phyloP scores from a whole-genome alignment of 2,797 vertebrate genomes.

The Malurus splendens region DNA sequence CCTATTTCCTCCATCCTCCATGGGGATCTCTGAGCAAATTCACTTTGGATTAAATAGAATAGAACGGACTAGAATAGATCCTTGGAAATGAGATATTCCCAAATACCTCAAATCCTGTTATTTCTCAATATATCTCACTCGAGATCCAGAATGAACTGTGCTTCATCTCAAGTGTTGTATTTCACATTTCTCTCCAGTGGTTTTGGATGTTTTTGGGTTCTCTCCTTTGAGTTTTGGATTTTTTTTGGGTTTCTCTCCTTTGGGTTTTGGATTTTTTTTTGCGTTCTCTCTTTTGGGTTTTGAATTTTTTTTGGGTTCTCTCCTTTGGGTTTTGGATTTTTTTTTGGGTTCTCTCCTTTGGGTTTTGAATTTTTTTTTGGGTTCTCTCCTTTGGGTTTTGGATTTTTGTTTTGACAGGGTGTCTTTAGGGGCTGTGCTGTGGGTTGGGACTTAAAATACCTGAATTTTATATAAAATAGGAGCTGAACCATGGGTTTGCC shows the following conservation, averaged over 20 bases:
- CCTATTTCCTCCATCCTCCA: accelerated
- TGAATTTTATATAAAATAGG: not conserved
- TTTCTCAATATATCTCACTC: accelerated
- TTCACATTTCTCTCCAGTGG: not conserved
- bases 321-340: not conserved
- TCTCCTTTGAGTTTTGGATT: not conserved
- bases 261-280: too few species aligned
- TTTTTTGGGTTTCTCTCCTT: not conserved
- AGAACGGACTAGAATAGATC: not conserved
- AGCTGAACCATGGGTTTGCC: not conserved
- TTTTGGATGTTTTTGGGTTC: not conserved
- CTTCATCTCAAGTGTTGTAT: not conserved
- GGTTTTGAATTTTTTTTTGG: too few species aligned
- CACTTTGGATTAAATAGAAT: not conserved
- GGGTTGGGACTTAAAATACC: not conserved
- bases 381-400: not conserved
- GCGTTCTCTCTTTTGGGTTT: not conserved
- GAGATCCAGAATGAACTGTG: not conserved
- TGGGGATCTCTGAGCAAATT: not conserved
- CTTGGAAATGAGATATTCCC: not conserved
- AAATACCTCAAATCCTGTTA: not conserved
- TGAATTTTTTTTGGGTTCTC: too few species aligned
- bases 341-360: not conserved
- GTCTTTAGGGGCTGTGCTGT: not conserved
- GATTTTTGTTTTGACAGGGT: not conserved